A percentile compares a stretch with the other conserved stretches of the same genome.
phyloP scores from a whole-genome alignment of 2,113 vertebrate species.

The Pseudorhombus dupliciocellatus region DNA sequence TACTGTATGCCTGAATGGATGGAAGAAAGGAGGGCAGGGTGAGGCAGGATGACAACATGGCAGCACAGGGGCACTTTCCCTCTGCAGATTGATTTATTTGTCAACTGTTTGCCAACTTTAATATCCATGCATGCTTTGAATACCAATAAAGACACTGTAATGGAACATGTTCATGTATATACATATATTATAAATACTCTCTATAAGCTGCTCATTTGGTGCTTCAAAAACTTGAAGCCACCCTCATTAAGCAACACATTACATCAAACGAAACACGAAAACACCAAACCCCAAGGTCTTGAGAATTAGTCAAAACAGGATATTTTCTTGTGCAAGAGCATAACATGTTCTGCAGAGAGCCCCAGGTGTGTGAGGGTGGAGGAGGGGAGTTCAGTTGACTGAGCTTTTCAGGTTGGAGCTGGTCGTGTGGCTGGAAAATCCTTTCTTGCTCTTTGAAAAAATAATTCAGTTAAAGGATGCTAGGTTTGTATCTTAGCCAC shows the following conservation, averaged over 20 bases:
- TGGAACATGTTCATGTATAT: too few relatives aligned
- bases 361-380: constrained; percentile 6
- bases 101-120: too few relatives aligned
- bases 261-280: constrained; percentile 11
- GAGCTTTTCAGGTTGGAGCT: not conserved
- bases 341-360: not conserved
- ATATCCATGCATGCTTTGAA: not conserved
- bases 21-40: too few relatives aligned
- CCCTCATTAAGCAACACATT: not conserved
- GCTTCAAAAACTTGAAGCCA: not conserved
- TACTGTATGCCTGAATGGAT: too few relatives aligned
- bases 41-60: too few relatives aligned
- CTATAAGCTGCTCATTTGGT: too few relatives aligned
- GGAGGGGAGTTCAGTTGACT: not conserved
- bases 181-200: too few relatives aligned
- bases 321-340: constrained; percentile 6
- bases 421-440: not conserved
- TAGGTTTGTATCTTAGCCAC: too few relatives aligned
- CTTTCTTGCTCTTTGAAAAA: not conserved
- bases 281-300: constrained; percentile 20
- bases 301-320: not conserved
- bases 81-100: too few relatives aligned
- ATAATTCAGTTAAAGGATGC: too few relatives aligned
- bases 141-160: not conserved
- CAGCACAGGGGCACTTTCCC: too few relatives aligned